Base-by-base conservation (phyloP, 1,140 invertebrate genomes). In the Hermetia illucens region DNA sequence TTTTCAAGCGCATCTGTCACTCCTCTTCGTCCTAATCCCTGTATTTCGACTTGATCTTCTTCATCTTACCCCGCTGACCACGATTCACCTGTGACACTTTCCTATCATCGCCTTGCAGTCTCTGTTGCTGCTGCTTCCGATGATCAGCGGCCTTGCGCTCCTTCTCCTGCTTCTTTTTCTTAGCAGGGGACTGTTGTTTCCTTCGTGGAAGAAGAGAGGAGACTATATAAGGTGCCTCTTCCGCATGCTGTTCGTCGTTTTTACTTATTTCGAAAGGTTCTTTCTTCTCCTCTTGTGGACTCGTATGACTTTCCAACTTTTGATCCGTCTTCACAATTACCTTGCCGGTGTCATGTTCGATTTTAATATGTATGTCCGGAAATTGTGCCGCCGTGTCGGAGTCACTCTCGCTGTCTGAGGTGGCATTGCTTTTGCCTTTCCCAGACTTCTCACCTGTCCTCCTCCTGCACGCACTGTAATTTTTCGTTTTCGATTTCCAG, bases 31-130 rank as follows among this genome's bases (percentile, higher is more conserved):
- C 94, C 64, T 97, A 92, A 67, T 96, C 79, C 59, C 80, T 89
- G 55, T 98, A 98, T 58, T 97, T 97, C 55, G 89, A 82, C 65
- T 93, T 94, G n/a, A 96, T 92, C 66, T 95, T 97, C 58, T 94
- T 95, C 39, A 92, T 49, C 57, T 93, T 93, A 30, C 79, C 76
- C 55, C 77, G 81, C 51, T 96, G 88, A 1, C 91, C 86, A 50
- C 89, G 63, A 66, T 93, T 93, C 4, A 66, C 44, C 32, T 64
- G 55, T 46, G 44, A 46, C 57, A 62, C 45, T 52, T 48, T 38
- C 46, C 53, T 38, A 44, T 51, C 46, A 44, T 47, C 50, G 38
- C 63, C 64, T 44, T 65, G 59, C 39, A 67, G 53, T 35, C 52
- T 44, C 31, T 55, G 49, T 37, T 51, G 35, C 5, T 49, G 39